These are phyloP conservation scores for Melipona beecheii DNA, from an alignment of 2,888 invertebrate species.

Conservation along the genomic window DNA sequence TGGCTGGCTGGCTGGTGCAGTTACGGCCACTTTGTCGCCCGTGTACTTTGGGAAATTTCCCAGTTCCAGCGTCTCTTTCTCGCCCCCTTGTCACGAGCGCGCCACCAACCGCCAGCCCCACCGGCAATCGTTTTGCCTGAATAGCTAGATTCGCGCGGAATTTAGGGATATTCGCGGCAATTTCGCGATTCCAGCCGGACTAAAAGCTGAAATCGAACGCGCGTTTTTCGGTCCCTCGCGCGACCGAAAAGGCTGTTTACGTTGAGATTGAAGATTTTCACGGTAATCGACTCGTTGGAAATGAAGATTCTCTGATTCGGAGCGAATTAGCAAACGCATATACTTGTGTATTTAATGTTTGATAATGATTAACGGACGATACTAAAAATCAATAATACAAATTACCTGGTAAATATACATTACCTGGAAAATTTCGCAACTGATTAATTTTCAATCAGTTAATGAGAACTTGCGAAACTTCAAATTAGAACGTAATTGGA, in stretches of 20 bases:
- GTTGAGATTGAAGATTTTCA: too few relatives aligned
- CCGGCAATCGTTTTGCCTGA: slow-evolving; percentile 2
- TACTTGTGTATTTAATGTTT: too few relatives aligned
- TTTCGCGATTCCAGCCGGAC: slow-evolving; percentile 13
- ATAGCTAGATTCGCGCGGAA: slow-evolving; percentile 6
- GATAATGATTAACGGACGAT: too few relatives aligned
- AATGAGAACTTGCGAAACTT: neutral
- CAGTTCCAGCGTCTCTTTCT: neutral
- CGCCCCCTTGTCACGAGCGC: too few relatives aligned
- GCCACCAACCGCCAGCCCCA: neutral
- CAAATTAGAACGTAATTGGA: neutral
- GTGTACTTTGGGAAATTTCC: slow-evolving; percentile 46
- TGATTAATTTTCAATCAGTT: neutral
- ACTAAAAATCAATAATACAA: too few relatives aligned
- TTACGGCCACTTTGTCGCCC: slow-evolving; percentile 50
- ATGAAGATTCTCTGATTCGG: too few relatives aligned
- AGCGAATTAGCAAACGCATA: too few relatives aligned
- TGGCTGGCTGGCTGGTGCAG: neutral
- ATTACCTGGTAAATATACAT: too few relatives aligned
- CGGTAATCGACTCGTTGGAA: too few relatives aligned
- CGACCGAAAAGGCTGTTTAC: too few relatives aligned
- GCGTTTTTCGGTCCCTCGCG: neutral
- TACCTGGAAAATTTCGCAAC: too few relatives aligned
- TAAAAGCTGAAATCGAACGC: neutral
- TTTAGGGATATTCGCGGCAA: slow-evolving; percentile 28